Base-by-base conservation (phyloP, 2,113 vertebrate species). In the Corvus hawaiiensis region DNA sequence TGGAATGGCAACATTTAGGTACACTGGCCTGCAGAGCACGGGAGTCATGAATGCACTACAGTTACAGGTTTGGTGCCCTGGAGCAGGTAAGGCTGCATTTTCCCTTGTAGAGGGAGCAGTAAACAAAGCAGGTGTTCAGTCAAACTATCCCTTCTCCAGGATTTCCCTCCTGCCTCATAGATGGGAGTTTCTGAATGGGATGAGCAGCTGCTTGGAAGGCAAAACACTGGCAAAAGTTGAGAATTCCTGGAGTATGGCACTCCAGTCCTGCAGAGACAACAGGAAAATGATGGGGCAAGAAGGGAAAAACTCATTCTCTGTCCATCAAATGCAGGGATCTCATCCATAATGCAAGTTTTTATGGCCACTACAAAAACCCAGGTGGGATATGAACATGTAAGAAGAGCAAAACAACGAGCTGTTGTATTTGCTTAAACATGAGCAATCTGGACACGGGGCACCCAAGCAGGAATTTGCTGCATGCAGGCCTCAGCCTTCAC, bases 11-110 rank as follows among this genome's bases (percentile, higher is more conserved):
- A 16, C 22, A 14, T 43, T 11, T 10, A 20, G 14, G 11, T 24
- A 6, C 3, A 3, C 19, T 48, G 59, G 21, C 37, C 55, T 46
- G 68, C 43, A 5, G 35, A 23, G 43, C 8, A 1, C n/a, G 13
- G 44, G 28, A 37, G 27, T n/a, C 43, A 32, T 0, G 10, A 49
- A 56, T 19, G 24, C 76, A 28, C 30, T 10, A 6, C 19, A 6
- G 0, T 16, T 13, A 2, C 1, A 5, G 30, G 35, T 19, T 22
- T 1, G 0, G 9, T 2, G 51, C 48, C 4, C 27, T 6, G 17
- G 12, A 52, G 26, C 1, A 16, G 39, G 28, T 8, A 8, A 22
- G 16, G 35, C 43, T 24, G 3, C 9, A 1, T 16, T 74, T 66
- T 67, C 7, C 23, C 46, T 30, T 6, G 1, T 1, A 24, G 10